These are phyloP conservation scores for Nebria salina DNA, from an alignment of 2,888 invertebrate species.

Conservation along the genomic window DNA sequence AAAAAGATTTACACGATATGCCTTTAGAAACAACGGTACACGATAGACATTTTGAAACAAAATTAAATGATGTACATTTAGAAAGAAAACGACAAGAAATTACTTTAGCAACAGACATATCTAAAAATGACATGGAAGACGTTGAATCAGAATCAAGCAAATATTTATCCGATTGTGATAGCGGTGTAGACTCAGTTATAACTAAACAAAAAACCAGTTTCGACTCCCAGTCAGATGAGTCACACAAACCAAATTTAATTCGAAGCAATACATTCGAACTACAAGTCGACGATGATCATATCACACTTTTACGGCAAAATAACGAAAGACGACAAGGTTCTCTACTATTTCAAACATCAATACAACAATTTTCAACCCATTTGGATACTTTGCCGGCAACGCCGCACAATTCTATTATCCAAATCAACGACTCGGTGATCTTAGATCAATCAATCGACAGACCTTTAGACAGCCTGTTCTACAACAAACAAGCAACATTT, in stretches of 20 bases:
- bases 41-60: no score
- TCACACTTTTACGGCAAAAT: conserved; percentile 63
- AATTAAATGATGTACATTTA: neutral
- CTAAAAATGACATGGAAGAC: neutral
- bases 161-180: neutral
- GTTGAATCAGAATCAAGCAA: neutral
- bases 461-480: conserved; percentile 36
- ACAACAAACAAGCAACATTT: conserved; percentile 48
- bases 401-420: conserved; percentile 75
- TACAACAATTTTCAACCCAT: conserved; percentile 70
- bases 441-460: conserved; percentile 25
- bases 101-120: no score
- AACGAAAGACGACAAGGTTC: conserved; percentile 70
- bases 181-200: neutral
- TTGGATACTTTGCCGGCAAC: conserved; percentile 62
- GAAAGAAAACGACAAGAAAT: neutral
- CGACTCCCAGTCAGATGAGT: conserved; percentile 48
- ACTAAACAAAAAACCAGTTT: conserved; percentile 8
- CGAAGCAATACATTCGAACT: conserved; percentile 64
- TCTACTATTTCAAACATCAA: conserved; percentile 69
- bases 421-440: conserved; percentile 56
- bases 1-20: no score
- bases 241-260: conserved; percentile 56
- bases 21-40: neutral
- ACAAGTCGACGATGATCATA: conserved; percentile 61